phyloP scores from a whole-genome alignment of 2,797 vertebrate species.

The Champsocephalus gunnari region DNA sequence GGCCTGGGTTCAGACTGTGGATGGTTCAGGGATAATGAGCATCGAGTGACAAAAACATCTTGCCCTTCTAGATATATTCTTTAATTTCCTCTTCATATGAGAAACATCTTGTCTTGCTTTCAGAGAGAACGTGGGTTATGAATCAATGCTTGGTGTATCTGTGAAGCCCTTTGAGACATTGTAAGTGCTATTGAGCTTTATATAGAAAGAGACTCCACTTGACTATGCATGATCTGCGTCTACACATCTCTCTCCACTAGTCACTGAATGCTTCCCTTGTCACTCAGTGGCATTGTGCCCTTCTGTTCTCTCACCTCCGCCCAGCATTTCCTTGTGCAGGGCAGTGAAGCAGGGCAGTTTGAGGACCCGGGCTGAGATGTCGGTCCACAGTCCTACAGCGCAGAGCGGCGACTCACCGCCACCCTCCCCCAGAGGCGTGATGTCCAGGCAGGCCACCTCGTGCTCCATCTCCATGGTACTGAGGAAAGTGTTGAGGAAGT shows the following conservation, averaged over 20 bases:
- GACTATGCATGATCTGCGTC: slow-evolving; percentile 8
- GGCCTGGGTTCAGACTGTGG: neutral
- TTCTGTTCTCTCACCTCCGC: slow-evolving; percentile 89
- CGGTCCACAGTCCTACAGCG: slow-evolving; percentile 97
- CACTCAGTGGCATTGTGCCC: neutral
- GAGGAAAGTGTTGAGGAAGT: slow-evolving; percentile 16
- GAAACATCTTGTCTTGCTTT: slow-evolving; percentile 3
- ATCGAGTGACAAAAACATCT: neutral
- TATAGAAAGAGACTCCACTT: slow-evolving; percentile 14
- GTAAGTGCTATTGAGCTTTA: neutral
- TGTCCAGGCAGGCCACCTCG: slow-evolving; percentile 98
- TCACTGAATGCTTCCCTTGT: slow-evolving; percentile 3
- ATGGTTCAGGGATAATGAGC: neutral
- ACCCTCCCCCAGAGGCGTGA: slow-evolving; percentile 94
- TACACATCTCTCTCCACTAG: slow-evolving; percentile 5
- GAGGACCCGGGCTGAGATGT: slow-evolving; percentile 96
- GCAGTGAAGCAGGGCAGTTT: slow-evolving; percentile 95
- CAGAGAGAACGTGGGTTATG: neutral
- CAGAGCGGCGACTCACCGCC: slow-evolving; percentile 92
- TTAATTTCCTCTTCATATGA: neutral
- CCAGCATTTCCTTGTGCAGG: slow-evolving; percentile 98
- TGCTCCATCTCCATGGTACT: slow-evolving; percentile 99
- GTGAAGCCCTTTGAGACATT: neutral
- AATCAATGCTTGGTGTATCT: slow-evolving; percentile 7
- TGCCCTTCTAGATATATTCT: neutral